phyloP scores from a whole-genome alignment of 2,113 vertebrate genomes.

The Peucedramus taeniatus region DNA sequence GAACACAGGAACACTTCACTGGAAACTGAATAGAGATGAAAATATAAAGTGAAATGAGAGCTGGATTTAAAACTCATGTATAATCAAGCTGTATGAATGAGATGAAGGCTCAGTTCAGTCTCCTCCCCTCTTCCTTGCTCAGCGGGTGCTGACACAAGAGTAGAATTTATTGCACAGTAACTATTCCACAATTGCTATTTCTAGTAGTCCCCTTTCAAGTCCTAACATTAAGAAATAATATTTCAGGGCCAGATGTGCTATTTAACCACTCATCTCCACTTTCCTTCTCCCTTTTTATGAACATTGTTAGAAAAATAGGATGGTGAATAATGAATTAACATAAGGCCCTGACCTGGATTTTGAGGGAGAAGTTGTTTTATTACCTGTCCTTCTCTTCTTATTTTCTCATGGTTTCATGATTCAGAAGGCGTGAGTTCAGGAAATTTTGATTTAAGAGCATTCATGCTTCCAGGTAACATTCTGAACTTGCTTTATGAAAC shows the following conservation, averaged over 20 bases:
- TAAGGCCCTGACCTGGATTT: neutral
- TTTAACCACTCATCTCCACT: neutral
- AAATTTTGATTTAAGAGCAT: neutral
- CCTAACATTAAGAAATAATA: neutral
- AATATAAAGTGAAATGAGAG: neutral
- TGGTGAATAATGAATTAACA: neutral
- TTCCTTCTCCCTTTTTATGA: neutral
- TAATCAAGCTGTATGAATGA: neutral
- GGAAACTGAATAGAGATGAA: neutral
- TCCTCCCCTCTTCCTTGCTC: neutral
- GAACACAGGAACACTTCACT: constrained; percentile 15
- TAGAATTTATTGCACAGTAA: neutral
- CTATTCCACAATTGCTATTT: neutral
- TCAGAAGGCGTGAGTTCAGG: neutral
- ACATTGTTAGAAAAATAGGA: neutral
- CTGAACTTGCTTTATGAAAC: neutral
- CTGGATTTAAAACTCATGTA: neutral
- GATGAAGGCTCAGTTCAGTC: neutral
- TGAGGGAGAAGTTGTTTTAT: neutral
- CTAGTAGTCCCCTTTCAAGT: neutral
- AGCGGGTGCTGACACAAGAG: neutral
- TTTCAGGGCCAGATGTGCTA: neutral
- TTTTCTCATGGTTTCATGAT: neutral
- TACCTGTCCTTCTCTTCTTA: neutral
- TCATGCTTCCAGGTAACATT: neutral